Evolutionary conservation across 2,888 invertebrate species (phyloP).

Genomic region (Nomada lathburiana): DNA sequence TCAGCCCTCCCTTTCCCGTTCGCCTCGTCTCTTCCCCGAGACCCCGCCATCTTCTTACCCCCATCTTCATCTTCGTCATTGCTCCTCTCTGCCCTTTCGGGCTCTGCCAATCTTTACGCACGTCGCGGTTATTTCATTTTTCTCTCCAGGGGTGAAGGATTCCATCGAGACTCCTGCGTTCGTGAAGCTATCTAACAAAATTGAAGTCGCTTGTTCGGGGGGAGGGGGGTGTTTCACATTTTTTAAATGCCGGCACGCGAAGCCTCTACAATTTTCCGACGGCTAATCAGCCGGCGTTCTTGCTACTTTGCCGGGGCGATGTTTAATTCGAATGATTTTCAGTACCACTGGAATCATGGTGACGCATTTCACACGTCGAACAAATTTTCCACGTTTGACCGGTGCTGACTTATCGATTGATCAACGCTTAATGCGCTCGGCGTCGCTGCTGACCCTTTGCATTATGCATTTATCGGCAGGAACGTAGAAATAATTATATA

Average conservation of each 20-base stretch:
- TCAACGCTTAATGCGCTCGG: slow-evolving; percentile 28
- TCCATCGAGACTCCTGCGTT: neutral
- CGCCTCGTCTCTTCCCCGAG: slow-evolving; percentile 13
- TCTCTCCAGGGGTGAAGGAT: slow-evolving; percentile 43
- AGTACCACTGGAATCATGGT: too few species aligned
- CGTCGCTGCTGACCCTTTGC: slow-evolving; percentile 29
- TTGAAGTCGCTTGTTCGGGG: neutral
- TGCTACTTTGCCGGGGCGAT: too few species aligned
- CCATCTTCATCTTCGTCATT: slow-evolving; percentile 43
- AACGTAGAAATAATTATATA: slow-evolving; percentile 43
- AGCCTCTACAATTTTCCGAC: neutral
- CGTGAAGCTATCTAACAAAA: neutral
- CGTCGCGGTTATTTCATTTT: slow-evolving; percentile 68
- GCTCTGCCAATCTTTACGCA: slow-evolving; percentile 64
- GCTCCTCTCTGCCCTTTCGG: slow-evolving; percentile 39
- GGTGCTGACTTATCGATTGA: slow-evolving; percentile 41
- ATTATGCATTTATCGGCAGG: slow-evolving; percentile 40
- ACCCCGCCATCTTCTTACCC: slow-evolving; percentile 5
- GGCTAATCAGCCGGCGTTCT: neutral
- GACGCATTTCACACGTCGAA: slow-evolving; percentile 24
- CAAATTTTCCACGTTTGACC: slow-evolving; percentile 29
- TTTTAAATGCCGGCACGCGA: too few species aligned
- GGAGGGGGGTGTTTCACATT: too few species aligned
- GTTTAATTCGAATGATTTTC: neutral
- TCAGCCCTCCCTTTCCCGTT: slow-evolving; percentile 65